Evolutionary conservation across 2,113 vertebrate species (phyloP), one percentile per base, ranked within the genome.

Genomic region (Columbina picui): DNA sequence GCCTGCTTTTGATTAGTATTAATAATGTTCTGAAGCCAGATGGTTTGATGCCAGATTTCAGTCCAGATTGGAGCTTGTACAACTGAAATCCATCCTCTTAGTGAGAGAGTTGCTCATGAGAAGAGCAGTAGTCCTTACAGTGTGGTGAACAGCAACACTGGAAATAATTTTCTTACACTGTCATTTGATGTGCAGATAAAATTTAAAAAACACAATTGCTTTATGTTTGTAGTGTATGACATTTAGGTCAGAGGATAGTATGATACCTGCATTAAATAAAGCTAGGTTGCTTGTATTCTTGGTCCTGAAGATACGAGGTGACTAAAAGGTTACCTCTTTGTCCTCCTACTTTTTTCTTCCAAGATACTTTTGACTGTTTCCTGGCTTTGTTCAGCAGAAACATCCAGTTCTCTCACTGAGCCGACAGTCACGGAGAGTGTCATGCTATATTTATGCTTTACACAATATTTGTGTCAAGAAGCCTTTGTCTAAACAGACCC

Each of bases 311-410:
- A 15, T 49, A 47, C 15, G 16, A 95, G 55, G 93, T 76, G 25
- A 89, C 57, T 50, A n/a, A 86, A 91, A 94, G 34, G 63, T 86
- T 67, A 17, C 56, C 85, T 70, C 53, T 36, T 19, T 70, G 69
- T 57, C 64, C 75, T 86, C 20, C 69, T 89, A 73, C n/a, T 34
- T 88, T 84, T 94, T 93, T 71, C 85, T 88, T 74, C 76, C 75
- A 56, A 71, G 47, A 45, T 57, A 25, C 79, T 95, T 95, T 41
- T 88, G 85, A n/a, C 56, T 36, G n/a, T 93, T 96, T 96, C 96
- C 94, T 93, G 83, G 19, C 87, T 96, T 96, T 96, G 92, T 96
- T 95, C 75, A 86, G 55, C 36, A 83, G 79, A 90, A 91, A 34
- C 67, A 70, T 67, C 60, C 85, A 84, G 68, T 65, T 80, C 76